These are phyloP conservation scores for Anabacerthia variegaticeps DNA, from an alignment of 2,797 vertebrate genomes.

Conservation along the genomic window DNA sequence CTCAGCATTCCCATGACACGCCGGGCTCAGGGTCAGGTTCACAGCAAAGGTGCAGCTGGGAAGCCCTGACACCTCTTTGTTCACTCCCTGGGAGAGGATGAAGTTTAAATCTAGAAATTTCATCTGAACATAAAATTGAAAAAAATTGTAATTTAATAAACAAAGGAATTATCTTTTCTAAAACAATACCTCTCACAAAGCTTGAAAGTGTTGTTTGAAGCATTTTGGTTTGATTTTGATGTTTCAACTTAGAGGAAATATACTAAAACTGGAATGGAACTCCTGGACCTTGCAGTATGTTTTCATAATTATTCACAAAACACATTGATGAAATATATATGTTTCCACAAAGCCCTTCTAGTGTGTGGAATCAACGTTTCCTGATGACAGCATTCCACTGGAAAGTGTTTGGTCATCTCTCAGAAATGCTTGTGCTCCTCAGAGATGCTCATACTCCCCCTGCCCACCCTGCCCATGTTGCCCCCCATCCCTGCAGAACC, in stretches of 20 bases:
- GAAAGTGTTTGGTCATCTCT: neutral
- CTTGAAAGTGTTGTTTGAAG: neutral
- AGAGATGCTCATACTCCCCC: neutral
- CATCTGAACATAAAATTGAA: neutral
- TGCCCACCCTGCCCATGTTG: neutral
- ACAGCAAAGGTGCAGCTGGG: neutral
- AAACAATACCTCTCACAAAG: neutral
- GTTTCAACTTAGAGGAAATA: neutral
- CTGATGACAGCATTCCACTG: neutral
- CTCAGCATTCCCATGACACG: fast-evolving
- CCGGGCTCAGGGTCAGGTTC: neutral
- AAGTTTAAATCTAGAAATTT: neutral
- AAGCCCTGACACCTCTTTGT: neutral
- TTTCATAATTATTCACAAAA: constrained; percentile 36
- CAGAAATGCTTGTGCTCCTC: neutral
- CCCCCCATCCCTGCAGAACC: neutral
- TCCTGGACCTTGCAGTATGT: neutral
- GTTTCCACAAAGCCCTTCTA: neutral
- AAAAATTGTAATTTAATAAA: neutral
- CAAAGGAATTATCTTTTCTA: neutral
- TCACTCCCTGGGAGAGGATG: neutral
- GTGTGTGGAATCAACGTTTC: neutral
- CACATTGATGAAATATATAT: neutral
- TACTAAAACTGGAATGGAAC: neutral
- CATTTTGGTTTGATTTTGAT: neutral